phyloP scores from a whole-genome alignment of 2,797 vertebrate genomes.

The Loriculus beryllinus region DNA sequence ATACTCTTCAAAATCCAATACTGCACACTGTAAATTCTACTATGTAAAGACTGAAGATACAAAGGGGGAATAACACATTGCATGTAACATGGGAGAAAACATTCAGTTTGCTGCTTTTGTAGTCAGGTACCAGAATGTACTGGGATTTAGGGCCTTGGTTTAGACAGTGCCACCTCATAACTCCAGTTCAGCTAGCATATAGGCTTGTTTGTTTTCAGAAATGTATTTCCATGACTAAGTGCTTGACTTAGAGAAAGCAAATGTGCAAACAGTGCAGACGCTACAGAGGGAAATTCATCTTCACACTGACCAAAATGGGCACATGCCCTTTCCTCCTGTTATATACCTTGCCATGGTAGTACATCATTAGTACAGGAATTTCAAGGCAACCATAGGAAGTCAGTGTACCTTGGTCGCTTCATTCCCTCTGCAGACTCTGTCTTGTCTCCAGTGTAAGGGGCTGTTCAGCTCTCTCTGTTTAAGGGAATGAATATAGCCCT shows the following conservation, averaged over 20 bases:
- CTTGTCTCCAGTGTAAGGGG: background rate
- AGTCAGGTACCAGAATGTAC: background rate
- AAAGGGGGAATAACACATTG: background rate
- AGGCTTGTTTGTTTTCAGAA: background rate
- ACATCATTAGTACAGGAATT: background rate
- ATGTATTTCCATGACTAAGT: background rate
- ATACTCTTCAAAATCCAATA: background rate
- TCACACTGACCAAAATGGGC: background rate
- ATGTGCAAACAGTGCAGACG: background rate
- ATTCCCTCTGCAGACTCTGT: background rate
- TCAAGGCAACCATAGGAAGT: background rate
- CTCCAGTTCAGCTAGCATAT: background rate
- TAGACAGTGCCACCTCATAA: background rate
- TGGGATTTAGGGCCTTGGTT: background rate
- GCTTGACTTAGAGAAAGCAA: background rate
- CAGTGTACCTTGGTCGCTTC: background rate
- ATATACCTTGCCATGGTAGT: background rate
- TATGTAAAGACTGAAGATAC: background rate
- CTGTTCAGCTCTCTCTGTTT: background rate
- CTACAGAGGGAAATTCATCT: background rate
- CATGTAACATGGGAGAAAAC: background rate
- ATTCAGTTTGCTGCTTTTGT: background rate
- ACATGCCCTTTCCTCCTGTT: background rate
- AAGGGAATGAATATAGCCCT: background rate
- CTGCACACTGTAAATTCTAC: background rate